phyloP scores from a whole-genome alignment of 2,888 invertebrate genomes.

The Pristionchus arcanus region DNA sequence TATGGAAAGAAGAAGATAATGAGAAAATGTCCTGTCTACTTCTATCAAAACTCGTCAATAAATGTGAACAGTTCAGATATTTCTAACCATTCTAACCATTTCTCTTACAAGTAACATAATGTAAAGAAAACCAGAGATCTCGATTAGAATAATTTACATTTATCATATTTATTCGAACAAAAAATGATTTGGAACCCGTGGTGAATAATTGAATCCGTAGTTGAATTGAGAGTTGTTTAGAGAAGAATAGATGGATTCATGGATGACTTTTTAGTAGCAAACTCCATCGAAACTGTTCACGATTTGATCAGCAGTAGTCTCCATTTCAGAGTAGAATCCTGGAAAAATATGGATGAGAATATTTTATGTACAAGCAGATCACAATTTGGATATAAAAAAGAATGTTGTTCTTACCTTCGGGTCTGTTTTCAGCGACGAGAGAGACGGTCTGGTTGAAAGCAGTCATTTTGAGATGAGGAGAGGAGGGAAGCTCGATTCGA shows the following conservation, averaged over 20 bases:
- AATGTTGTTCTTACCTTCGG: neutral
- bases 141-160: too few species aligned
- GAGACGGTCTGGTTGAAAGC: neutral
- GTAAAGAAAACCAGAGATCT: too few species aligned
- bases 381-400: too few species aligned
- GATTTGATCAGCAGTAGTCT: slow-evolving; percentile 9
- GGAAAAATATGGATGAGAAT: neutral
- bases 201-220: neutral
- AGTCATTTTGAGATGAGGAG: neutral
- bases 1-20: slow-evolving; percentile 1
- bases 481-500: slow-evolving; percentile 4
- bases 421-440: slow-evolving; percentile 23
- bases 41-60: slow-evolving; percentile 30
- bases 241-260: neutral
- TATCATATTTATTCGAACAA: too few species aligned
- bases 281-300: slow-evolving; percentile 19
- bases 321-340: slow-evolving; percentile 37
- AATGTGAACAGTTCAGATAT: slow-evolving; percentile 20
- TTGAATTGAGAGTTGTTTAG: neutral
- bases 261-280: neutral
- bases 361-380: too few species aligned
- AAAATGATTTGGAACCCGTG: too few species aligned
- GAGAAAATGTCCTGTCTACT: slow-evolving; percentile 14
- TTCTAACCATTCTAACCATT: neutral
- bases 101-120: too few species aligned